Conservation (phyloP, 2,113 vertebrate species). For the Rhodinocichla rosea region DNA sequence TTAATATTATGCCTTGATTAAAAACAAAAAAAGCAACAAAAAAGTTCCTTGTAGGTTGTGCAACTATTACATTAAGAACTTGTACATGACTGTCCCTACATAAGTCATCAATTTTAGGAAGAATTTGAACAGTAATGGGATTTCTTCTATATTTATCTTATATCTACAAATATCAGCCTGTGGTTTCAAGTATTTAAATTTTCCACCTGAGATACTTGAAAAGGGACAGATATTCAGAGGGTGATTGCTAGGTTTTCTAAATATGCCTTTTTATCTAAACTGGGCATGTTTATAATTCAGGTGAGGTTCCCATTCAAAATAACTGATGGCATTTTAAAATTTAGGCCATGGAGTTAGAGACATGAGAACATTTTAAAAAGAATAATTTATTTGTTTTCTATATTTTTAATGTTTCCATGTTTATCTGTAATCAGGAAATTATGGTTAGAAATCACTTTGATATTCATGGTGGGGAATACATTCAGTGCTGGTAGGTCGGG, state of each 20-base stretch:
- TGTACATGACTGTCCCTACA: not conserved
- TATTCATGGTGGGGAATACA: not conserved
- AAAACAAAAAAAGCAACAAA: not conserved
- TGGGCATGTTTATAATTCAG: not conserved
- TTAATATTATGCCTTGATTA: not conserved
- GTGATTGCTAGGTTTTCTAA: not conserved
- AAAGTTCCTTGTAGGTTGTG: not conserved
- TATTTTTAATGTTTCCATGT: not conserved
- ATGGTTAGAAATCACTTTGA: not conserved
- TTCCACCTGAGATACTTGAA: not conserved
- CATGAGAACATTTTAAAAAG: not conserved
- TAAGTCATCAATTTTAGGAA: not conserved
- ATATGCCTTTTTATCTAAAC: not conserved
- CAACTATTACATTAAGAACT: not conserved
- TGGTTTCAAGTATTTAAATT: not conserved
- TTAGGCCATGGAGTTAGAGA: not conserved
- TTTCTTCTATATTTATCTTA: not conserved
- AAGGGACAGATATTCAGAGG: not conserved
- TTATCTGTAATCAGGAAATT: not conserved
- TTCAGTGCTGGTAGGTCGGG: rapidly evolving
- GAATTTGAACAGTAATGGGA: not conserved
- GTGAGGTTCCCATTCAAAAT: not conserved
- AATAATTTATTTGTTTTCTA: not conserved
- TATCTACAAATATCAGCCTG: not conserved
- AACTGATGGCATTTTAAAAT: not conserved